Conservation (phyloP, 2,797 vertebrate species). For the Premnoplex brunnescens region DNA sequence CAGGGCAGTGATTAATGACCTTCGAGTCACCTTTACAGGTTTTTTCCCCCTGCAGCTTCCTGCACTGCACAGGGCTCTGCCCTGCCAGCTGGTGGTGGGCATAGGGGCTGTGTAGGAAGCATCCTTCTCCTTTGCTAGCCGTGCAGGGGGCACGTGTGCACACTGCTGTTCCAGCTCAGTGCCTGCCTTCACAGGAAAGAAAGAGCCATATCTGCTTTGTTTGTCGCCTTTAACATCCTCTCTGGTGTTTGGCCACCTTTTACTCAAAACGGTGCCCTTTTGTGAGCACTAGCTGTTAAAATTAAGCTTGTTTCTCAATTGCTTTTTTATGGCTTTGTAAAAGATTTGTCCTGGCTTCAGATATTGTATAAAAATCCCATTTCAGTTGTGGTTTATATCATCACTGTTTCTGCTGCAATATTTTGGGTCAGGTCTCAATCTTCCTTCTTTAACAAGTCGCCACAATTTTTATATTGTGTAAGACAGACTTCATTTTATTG, state of each 20-base stretch:
- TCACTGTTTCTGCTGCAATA: neutral
- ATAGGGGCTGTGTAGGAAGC: neutral
- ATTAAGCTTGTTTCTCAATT: constrained; percentile 11
- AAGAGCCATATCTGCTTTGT: neutral
- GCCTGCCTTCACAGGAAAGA: neutral
- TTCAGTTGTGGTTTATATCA: neutral
- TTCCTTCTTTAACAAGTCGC: constrained; percentile 27
- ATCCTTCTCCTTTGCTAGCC: neutral
- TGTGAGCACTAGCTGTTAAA: neutral
- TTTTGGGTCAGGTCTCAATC: constrained; percentile 31
- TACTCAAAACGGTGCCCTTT: neutral
- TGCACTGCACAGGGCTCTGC: accelerated
- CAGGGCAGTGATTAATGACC: neutral
- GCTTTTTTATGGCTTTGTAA: constrained; percentile 27
- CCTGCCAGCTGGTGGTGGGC: neutral
- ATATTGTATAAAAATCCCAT: constrained; percentile 11
- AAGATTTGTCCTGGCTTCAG: constrained; percentile 19
- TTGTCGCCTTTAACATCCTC: neutral
- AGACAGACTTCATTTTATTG: constrained; percentile 24
- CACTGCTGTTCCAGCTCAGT: accelerated
- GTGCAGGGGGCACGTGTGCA: accelerated
- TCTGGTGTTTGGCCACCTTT: neutral
- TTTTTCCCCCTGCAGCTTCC: neutral
- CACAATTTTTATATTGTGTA: constrained; percentile 8
- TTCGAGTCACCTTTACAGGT: neutral